Conservation (phyloP, 2,113 vertebrate species). For the Aythya baeri region DNA sequence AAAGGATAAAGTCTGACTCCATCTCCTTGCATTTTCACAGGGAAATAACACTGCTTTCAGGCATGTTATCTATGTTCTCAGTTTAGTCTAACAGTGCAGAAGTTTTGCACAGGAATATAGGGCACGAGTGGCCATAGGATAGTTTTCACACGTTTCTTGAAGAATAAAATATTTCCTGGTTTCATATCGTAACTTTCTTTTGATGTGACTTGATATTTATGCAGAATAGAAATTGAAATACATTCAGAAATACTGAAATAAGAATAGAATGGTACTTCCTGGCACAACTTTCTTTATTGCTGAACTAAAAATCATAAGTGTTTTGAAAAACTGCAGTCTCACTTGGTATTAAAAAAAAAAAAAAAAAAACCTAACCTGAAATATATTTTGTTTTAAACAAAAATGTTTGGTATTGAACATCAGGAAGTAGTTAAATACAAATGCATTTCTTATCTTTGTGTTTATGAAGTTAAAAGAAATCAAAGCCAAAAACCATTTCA, state of each 20-base stretch:
- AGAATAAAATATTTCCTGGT: neutral
- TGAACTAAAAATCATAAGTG: neutral
- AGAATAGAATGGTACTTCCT: neutral
- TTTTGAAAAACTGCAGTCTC: neutral
- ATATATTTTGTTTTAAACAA: neutral
- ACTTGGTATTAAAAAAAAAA: too few species aligned
- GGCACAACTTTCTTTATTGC: neutral
- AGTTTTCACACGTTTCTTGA: neutral
- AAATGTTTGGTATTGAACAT: neutral
- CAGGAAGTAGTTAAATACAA: neutral
- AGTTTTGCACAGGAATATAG: neutral
- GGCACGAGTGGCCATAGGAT: neutral
- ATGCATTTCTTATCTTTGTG: neutral
- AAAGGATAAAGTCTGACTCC: neutral
- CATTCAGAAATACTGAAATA: neutral
- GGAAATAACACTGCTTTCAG: constrained; percentile 1
- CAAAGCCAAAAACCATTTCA: neutral
- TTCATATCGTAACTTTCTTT: neutral
- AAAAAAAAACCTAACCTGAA: neutral
- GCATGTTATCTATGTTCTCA: neutral
- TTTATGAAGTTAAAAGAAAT: neutral
- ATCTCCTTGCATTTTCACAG: neutral
- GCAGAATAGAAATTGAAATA: neutral
- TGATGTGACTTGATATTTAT: neutral
- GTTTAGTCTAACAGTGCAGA: neutral